Evolutionary conservation across 1,140 invertebrate genomes (phyloP), one percentile per base, ranked within the genome.

Genomic region (Latrodectus geometricus): DNA sequence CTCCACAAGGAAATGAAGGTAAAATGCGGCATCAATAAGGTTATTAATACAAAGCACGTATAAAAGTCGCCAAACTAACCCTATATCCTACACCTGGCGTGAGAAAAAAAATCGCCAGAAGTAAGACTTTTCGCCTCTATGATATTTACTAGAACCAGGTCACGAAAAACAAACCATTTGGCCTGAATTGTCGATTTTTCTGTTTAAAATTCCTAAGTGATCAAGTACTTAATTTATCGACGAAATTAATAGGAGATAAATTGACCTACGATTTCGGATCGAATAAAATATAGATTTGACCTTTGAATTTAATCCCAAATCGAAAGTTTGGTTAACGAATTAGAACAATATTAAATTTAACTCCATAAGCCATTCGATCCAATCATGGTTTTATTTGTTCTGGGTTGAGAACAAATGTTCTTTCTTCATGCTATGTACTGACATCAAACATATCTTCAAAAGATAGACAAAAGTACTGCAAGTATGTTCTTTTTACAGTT

Each of bases 1-100:
- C 68, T n/a, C 9, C 21, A 35, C 68, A 23, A 69, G 12, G 15
- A 11, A 69, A 69, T 20, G 11, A 69, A 69, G 68, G 49, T 12
- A 83, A 35, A 77, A 74, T 35, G 74, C 56, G 80, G 80, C 80
- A 83, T 50, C 23, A 21, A 83, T 83, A 73, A 35, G 35, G 56
- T 84, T 84, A 69, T 20, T 69, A 49, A 68, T 86, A 86, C 50
- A 86, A 86, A 86, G 68, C 75, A 78, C 75, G 65, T 78, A 78
- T 78, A 86, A 86, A 86, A 86, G n/a, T 76, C 54, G 12, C 11
- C 50, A 14, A 86, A 77, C 83, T 86, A 86, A 56, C 49, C 49
- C 75, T 86, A 86, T 68, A 52, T 72, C 75, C 56, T 49, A 17
- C 48, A 15, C 69, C 21, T n/a, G 15, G 9, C 54, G 4, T 52